A percentile compares a stretch with the other conserved stretches of the same genome.
Conservation (phyloP, 2,113 vertebrate species). For the Oncorhynchus tshawytscha region DNA sequence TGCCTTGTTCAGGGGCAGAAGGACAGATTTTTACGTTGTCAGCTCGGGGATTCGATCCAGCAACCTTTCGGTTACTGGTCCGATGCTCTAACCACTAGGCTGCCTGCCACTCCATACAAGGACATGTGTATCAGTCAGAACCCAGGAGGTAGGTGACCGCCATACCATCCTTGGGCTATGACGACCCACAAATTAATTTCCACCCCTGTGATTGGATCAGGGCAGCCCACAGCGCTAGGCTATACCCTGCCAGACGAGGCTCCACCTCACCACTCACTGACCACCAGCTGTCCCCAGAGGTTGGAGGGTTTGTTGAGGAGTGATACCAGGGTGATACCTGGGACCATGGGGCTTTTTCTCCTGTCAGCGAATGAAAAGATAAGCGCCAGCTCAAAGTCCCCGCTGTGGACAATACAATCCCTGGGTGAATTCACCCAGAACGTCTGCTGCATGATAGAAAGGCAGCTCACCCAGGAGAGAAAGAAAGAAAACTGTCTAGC, state of each 20-base stretch:
- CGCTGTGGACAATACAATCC: conserved; percentile 50
- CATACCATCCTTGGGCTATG: neutral
- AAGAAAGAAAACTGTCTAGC: conserved; percentile 15
- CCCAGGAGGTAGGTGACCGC: neutral
- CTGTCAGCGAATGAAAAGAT: conserved; percentile 56
- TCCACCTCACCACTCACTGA: neutral
- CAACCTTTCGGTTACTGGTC: too few relatives aligned
- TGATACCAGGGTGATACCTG: conserved; percentile 38
- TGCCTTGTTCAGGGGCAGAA: too few relatives aligned
- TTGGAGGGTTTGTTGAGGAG: conserved; percentile 33
- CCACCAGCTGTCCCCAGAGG: conserved; percentile 40
- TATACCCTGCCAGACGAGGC: neutral
- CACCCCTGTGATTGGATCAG: neutral
- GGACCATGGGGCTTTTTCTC: conserved; percentile 34
- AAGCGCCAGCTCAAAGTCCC: conserved; percentile 41
- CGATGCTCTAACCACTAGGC: neutral
- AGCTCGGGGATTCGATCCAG: too few relatives aligned
- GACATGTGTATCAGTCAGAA: neutral
- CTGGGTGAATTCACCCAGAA: conserved; percentile 31
- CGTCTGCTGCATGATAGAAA: conserved; percentile 40
- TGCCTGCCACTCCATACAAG: neutral
- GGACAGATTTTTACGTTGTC: too few relatives aligned
- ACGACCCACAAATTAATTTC: neutral
- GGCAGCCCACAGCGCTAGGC: neutral
- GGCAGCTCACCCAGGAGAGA: conserved; percentile 38